phyloP scores from a whole-genome alignment of 2,113 vertebrate species.

The Psephotus haematonotus region DNA sequence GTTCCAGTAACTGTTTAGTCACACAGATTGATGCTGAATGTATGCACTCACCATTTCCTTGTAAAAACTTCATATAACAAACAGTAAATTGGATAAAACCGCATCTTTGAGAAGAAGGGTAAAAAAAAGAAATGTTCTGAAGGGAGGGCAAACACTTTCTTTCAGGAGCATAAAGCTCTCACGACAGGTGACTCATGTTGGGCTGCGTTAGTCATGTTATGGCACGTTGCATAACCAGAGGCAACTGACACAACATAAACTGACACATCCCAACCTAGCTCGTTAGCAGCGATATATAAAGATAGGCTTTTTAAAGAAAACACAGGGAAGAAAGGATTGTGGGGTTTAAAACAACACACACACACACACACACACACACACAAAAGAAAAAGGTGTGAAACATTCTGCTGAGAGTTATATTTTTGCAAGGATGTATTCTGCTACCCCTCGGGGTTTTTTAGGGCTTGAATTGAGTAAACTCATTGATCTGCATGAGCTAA shows the following conservation, averaged over 20 bases:
- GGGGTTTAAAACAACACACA: background rate
- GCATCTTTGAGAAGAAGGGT: background rate
- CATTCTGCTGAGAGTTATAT: background rate
- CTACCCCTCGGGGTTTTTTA: background rate
- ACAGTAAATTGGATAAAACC: background rate
- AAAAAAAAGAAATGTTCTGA: background rate
- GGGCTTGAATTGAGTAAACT: background rate
- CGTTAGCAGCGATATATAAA: constrained; percentile 18
- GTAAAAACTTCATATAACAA: background rate
- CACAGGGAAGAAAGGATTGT: background rate
- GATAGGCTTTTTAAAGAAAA: constrained; percentile 25
- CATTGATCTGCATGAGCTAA: background rate
- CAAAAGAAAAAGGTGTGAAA: background rate
- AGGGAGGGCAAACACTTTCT: background rate
- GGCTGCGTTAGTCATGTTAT: constrained; percentile 54
- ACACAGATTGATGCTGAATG: background rate
- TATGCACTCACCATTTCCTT: background rate
- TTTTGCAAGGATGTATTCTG: background rate
- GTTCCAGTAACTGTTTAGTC: background rate
- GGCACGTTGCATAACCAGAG: constrained; percentile 42
- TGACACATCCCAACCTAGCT: constrained; percentile 34
- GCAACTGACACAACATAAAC: constrained; percentile 58
- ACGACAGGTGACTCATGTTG: constrained; percentile 58
- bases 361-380: background rate
- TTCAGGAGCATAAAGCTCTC: background rate